A percentile compares a stretch with the other conserved stretches of the same genome.
These are phyloP conservation scores for Brachionus koreanus DNA, from an alignment of 1,140 invertebrate species.

Conservation along the genomic window DNA sequence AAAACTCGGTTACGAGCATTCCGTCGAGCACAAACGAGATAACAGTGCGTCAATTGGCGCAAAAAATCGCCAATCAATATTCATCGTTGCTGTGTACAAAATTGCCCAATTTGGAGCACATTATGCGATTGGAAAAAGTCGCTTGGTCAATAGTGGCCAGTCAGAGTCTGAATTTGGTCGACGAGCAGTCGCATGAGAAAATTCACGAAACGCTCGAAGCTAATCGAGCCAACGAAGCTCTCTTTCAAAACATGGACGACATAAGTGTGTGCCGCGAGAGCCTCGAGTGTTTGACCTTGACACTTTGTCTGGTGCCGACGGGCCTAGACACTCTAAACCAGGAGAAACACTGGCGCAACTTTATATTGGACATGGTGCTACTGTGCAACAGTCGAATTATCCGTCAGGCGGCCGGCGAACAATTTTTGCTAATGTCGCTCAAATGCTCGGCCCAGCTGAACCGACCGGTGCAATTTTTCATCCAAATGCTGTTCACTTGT, in stretches of 20 bases:
- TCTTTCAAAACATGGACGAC: constrained; percentile 53
- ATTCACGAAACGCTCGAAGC: neutral
- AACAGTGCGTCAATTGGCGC: constrained; percentile 59
- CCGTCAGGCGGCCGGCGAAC: constrained; percentile 72
- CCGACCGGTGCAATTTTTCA: constrained; percentile 67
- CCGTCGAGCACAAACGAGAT: constrained; percentile 69
- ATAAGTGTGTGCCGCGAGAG: constrained; percentile 78
- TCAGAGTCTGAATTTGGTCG: neutral
- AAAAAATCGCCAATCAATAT: constrained; percentile 8
- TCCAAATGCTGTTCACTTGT: constrained; percentile 69
- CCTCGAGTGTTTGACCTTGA: constrained; percentile 82
- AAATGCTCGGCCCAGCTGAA: constrained; percentile 61
- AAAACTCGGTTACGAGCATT: constrained; percentile 68
- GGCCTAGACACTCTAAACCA: constrained; percentile 70
- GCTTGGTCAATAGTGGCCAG: constrained; percentile 34
- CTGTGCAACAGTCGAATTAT: constrained; percentile 65
- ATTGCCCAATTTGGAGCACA: neutral
- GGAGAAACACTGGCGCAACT: constrained; percentile 76
- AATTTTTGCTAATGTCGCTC: constrained; percentile 75
- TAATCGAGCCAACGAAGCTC: neutral
- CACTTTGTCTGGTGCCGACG: constrained; percentile 76
- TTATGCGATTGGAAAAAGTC: neutral
- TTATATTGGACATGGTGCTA: constrained; percentile 81
- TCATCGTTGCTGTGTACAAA: neutral
- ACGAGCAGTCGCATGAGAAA: neutral